Evolutionary conservation across 2,797 vertebrate genomes (phyloP), one percentile per base, ranked within the genome.

Genomic region (Microctenopoma stevenorrisi): DNA sequence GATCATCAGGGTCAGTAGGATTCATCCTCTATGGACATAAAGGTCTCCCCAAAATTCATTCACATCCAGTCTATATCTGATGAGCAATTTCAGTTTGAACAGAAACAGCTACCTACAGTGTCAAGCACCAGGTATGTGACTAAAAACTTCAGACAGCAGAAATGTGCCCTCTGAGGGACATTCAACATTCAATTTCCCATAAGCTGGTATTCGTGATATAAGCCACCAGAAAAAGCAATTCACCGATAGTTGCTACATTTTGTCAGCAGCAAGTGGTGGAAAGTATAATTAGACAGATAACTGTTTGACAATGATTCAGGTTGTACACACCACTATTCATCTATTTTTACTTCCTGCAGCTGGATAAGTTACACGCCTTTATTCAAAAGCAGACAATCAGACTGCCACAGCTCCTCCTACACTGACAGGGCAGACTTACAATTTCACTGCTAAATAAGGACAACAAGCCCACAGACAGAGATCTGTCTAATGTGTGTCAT

Each of bases 371-470:
- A 14, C 43, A 59, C 25, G 58, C 65, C 33, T 40, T 22, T 44
- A 48, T 26, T 28, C 15, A 44, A 50, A 46, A 57, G 6, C 2
- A 22, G 47, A 49, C 5, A 0, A 51, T 43, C 46, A 33, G 58
- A 59, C 26, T 68, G 47, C 51, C 0, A 16, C 68, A 60, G 68
- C 69, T 50, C 74, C 82, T 71, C 82, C 78, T 62, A 47, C 74
- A 28, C 40, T 49, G 49, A 2, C 6, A 42, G 9, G 1, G 54
- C 52, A 59, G 50, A 44, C 30, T 40, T 51, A 76, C 54, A 54
- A 75, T 68, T 71, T 78, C 64, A 61, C 65, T 42, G 65, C 82
- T 89, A 79, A 83, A 88, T 85, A 84, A 81, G 81, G 79, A 62
- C 70, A 80, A 76, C 40, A 30, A 56, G 63, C 12, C 30, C 10